Evolutionary conservation across 2,113 vertebrate species (phyloP).

Genomic region (Atlantisia rogersi): DNA sequence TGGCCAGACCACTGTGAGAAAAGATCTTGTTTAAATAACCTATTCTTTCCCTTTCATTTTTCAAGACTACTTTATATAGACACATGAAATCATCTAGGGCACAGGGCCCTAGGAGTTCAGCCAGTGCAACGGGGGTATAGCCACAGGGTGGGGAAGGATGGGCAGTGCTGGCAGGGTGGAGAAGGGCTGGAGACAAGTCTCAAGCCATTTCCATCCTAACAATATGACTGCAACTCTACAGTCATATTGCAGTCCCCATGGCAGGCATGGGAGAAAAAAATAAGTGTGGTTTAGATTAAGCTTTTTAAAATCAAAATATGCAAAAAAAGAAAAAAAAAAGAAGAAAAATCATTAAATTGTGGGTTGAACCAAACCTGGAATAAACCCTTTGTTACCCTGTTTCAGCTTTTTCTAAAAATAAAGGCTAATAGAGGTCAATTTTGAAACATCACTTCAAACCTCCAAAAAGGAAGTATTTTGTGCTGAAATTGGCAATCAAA

Average conservation of each 20-base stretch:
- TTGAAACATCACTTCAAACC: background rate
- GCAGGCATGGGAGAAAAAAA: background rate
- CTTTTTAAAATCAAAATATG: background rate
- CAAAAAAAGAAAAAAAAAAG: background rate
- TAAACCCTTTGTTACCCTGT: background rate
- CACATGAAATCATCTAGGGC: background rate
- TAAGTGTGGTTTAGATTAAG: background rate
- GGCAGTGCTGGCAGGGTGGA: background rate
- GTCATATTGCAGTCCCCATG: too few relatives aligned
- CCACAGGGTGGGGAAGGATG: accelerated
- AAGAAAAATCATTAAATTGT: background rate
- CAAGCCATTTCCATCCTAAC: background rate
- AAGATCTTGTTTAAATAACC: background rate
- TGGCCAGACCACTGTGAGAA: too few relatives aligned
- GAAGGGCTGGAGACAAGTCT: background rate
- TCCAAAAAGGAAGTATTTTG: background rate
- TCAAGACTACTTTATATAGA: too few relatives aligned
- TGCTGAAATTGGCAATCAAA: conserved; percentile 23
- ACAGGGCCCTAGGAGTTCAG: background rate
- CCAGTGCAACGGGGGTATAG: accelerated
- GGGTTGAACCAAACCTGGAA: background rate
- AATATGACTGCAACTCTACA: background rate
- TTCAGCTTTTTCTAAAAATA: conserved; percentile 17
- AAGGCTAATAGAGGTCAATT: background rate
- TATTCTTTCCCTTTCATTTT: background rate